These are phyloP conservation scores for Corythornis vintsioides DNA, from an alignment of 2,113 vertebrate species.

Conservation along the genomic window DNA sequence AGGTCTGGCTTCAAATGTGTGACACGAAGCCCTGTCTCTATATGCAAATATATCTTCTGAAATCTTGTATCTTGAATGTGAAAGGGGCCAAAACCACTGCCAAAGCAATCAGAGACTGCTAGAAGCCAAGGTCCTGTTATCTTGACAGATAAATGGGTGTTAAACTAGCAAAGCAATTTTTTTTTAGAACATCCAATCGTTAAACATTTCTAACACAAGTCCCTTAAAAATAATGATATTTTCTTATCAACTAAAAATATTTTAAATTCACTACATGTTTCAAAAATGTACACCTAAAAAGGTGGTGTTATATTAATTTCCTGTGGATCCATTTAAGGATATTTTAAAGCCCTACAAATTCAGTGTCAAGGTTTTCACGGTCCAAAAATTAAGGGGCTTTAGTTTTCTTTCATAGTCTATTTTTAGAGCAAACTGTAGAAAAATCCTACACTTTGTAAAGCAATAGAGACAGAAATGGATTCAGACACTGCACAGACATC, in stretches of 20 bases:
- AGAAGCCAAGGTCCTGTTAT: neutral
- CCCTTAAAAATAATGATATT: neutral
- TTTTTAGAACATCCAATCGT: neutral
- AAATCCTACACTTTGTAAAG: neutral
- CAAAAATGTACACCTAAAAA: neutral
- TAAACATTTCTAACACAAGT: neutral
- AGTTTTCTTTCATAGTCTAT: neutral
- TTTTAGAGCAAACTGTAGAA: neutral
- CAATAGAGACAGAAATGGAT: neutral
- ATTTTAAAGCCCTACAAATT: neutral
- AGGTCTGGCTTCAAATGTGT: neutral
- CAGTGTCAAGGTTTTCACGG: neutral
- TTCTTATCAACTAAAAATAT: neutral
- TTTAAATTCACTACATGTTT: neutral
- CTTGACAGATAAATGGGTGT: neutral
- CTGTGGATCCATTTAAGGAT: neutral
- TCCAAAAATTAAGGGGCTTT: neutral
- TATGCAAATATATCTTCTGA: neutral
- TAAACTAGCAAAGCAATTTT: neutral
- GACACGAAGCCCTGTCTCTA: neutral
- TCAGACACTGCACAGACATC: neutral
- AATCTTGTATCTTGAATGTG: neutral
- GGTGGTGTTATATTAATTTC: neutral
- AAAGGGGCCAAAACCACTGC: neutral
- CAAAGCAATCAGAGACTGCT: neutral